Evolutionary conservation across 2,888 invertebrate genomes (phyloP), one percentile per base, ranked within the genome.

Genomic region (Cerastoderma edule): DNA sequence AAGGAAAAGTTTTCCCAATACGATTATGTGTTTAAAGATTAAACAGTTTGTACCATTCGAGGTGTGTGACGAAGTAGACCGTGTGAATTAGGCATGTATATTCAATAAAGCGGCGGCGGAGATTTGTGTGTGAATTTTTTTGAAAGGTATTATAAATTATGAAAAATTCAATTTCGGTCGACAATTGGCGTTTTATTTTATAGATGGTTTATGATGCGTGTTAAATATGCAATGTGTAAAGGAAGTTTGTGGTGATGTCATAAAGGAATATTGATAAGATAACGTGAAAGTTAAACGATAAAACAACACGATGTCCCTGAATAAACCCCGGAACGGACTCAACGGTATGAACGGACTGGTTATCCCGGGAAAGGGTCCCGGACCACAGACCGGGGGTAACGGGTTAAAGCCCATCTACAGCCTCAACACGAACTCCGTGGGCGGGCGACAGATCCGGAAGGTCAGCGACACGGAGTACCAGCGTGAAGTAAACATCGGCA

Each of bases 401-500:
- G 75, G 67, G 0, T 28, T 81, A 19, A 81, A 81, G 53, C 81
- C 81, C 30, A 67, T 81, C 16, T 81, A 78, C 50, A 69, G 63
- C 0, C 44, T 50, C 3, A 71, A 70, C n/a, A 66, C 48, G 27
- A 66, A 54, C 24, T 64, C 68, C 39, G 75, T 67, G 63, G 81
- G 75, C 27, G 81, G 78, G 13, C 66, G 78, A 28, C 72, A 78
- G 54, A 67, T 82, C 16, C 76, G 79, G 19, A 78, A 79, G 66
- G 77, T 82, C 22, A 78, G 78, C 48, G 85, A 83, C 67, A 83
- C 83, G 27, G 88, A 88, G 60, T 89, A 89, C 72, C 80, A 84
- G n/a, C 67, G 85, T 53, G 83, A 84, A 54, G 82, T 89, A 6
- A 87, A 89, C 53, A 85, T 88, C 54, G 83, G 87, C n/a, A 83